phyloP scores from a whole-genome alignment of 2,797 vertebrate species.

The Falco cherrug region DNA sequence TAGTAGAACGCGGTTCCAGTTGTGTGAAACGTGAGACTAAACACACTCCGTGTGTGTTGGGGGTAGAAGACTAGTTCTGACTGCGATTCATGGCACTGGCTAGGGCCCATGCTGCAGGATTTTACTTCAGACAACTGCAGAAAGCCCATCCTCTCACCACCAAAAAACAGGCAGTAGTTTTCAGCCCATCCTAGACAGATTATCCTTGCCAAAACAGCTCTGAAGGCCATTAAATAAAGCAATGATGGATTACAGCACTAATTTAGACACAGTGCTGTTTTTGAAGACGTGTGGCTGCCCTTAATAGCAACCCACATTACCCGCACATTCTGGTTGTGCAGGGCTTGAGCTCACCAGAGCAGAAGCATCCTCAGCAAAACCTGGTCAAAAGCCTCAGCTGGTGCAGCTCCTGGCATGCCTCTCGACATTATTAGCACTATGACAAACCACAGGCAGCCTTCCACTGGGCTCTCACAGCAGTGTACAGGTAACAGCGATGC shows the following conservation, averaged over 20 bases:
- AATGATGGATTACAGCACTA: not conserved
- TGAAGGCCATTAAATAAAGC: not conserved
- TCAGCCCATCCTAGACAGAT: not conserved
- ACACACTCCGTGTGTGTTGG: accelerated
- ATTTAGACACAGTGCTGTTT: not conserved
- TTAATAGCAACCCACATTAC: not conserved
- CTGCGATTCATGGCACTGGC: accelerated
- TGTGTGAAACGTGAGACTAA: too few species aligned
- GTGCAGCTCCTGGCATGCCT: not conserved
- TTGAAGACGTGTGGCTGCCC: not conserved
- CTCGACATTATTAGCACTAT: accelerated
- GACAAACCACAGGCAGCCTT: not conserved
- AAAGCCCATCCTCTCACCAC: not conserved
- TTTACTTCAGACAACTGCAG: not conserved
- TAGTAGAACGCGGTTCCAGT: accelerated
- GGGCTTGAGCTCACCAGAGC: not conserved
- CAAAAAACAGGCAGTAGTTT: not conserved
- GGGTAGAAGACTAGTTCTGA: not conserved
- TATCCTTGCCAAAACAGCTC: not conserved
- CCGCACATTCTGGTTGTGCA: accelerated
- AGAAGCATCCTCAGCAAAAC: too few species aligned
- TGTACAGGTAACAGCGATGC: too few species aligned
- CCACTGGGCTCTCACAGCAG: accelerated
- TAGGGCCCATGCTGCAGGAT: accelerated
- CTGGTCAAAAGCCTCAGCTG: not conserved